Conservation (phyloP, 2,888 invertebrate genomes). For the Acrobasis suavella region DNA sequence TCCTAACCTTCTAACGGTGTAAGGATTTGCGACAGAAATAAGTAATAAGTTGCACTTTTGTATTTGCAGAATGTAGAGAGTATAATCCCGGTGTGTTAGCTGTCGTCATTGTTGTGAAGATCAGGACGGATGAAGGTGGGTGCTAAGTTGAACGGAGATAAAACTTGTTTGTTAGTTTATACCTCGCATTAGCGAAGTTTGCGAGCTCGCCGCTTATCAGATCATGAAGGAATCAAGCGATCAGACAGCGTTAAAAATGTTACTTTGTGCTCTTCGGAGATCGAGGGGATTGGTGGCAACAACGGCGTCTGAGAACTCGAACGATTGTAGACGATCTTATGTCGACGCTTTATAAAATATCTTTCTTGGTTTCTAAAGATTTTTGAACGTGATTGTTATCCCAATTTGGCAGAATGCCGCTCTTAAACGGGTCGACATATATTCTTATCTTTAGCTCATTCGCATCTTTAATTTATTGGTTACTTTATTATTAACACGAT, state of each 20-base stretch:
- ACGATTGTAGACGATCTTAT: neutral
- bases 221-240: slow-evolving; percentile 44
- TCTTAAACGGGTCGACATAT: too few relatives aligned
- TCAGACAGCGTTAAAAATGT: slow-evolving; percentile 21
- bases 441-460: too few relatives aligned
- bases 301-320: neutral
- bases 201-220: slow-evolving; percentile 48
- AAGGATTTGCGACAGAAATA: too few relatives aligned
- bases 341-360: neutral
- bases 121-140: slow-evolving; percentile 75
- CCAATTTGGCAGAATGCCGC: too few relatives aligned
- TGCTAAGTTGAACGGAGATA: slow-evolving; percentile 68
- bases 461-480: too few relatives aligned
- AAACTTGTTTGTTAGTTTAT: slow-evolving; percentile 76
- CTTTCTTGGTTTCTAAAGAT: neutral
- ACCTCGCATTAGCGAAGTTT: slow-evolving; percentile 53
- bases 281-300: neutral
- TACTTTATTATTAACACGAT: too few relatives aligned
- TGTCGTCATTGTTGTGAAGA: slow-evolving; percentile 67
- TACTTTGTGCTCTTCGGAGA: slow-evolving; percentile 11
- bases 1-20: neutral
- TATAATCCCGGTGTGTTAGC: slow-evolving; percentile 54
- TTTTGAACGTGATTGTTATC: too few relatives aligned
- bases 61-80: slow-evolving; percentile 17
- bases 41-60: too few relatives aligned